Evolutionary conservation across 2,113 vertebrate genomes (phyloP).

Genomic region (Hemiscyllium ocellatum): DNA sequence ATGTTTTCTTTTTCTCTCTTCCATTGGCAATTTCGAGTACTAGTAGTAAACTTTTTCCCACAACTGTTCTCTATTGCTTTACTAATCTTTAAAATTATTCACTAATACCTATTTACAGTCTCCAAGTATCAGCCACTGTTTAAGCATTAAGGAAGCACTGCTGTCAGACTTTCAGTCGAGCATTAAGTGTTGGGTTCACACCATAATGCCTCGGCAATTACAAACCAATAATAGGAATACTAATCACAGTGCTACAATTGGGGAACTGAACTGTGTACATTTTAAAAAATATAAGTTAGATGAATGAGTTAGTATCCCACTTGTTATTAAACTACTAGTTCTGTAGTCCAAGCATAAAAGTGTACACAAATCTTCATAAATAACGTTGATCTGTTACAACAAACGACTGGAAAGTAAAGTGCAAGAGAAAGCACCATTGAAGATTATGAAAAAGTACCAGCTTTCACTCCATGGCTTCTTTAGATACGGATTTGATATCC

Average conservation of each 20-base stretch:
- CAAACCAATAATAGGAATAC: background rate
- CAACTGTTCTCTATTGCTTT: constrained; percentile 20
- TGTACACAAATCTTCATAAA: background rate
- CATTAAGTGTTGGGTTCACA: background rate
- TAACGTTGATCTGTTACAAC: background rate
- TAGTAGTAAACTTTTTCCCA: constrained; percentile 13
- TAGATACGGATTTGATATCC: constrained; percentile 92
- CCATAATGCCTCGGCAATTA: background rate
- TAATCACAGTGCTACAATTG: constrained; percentile 22
- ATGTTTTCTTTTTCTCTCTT: background rate
- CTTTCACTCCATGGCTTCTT: constrained; percentile 40
- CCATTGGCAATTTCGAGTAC: background rate
- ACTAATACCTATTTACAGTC: constrained; percentile 20
- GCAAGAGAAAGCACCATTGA: constrained; percentile 53
- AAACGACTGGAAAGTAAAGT: constrained; percentile 49
- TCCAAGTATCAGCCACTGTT: background rate
- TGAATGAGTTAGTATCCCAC: background rate
- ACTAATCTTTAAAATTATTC: constrained; percentile 1
- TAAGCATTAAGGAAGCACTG: constrained; percentile 9
- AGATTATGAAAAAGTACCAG: constrained; percentile 40
- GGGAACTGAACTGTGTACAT: background rate
- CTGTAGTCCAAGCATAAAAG: background rate
- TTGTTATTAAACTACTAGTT: background rate
- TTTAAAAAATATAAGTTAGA: background rate
- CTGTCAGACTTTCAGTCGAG: background rate